Conservation (phyloP, 2,888 invertebrate species). For the Spilarctia lutea region DNA sequence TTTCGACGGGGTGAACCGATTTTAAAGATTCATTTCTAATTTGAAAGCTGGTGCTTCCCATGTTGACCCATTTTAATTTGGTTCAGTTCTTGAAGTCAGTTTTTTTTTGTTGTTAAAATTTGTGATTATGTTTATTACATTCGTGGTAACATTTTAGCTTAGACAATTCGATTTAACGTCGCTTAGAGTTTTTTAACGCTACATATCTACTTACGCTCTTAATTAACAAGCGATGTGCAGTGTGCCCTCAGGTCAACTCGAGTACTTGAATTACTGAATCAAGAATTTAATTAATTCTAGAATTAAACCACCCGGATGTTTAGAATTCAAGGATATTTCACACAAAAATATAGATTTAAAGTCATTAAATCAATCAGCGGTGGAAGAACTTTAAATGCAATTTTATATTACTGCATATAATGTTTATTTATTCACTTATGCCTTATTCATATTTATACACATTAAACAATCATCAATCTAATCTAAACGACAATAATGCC, state of each 20-base stretch:
- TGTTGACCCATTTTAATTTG: no score
- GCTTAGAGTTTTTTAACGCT: no score
- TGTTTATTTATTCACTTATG: not conserved
- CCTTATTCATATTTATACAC: not conserved
- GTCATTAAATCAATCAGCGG: not conserved
- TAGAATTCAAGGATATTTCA: not conserved
- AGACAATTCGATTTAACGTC: not conserved
- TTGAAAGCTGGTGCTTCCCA: no score
- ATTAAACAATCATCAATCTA: not conserved
- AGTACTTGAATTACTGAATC: no score
- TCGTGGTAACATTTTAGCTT: not conserved
- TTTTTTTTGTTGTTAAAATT: not conserved
- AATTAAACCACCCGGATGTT: no score
- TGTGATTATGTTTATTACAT: no score
- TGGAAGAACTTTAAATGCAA: not conserved
- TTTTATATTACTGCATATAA: not conserved
- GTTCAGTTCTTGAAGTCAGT: no score
- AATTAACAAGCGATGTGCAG: not conserved
- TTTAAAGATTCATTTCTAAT: no score
- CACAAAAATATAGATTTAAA: not conserved
- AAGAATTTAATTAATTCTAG: not conserved
- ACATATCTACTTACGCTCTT: not conserved
- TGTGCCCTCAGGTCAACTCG: no score
- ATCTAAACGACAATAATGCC: no score
- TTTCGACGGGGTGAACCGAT: no score